Evolutionary conservation across 2,797 vertebrate genomes (phyloP).

Genomic region (Nasua narica): DNA sequence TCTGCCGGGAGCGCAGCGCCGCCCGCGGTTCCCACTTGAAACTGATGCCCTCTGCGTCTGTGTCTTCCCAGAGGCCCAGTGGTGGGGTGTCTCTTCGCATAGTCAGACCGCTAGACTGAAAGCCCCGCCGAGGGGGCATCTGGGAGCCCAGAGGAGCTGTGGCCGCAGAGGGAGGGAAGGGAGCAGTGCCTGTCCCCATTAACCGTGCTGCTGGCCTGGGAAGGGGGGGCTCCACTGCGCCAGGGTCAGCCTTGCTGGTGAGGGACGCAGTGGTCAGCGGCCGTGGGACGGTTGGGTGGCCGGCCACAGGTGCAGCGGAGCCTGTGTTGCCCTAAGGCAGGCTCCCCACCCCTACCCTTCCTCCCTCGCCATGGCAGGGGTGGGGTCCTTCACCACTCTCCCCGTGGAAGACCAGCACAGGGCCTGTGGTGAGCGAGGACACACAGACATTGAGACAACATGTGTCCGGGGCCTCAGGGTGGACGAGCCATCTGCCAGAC

Average conservation of each 20-base stretch:
- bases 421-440: background rate
- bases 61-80: conserved; percentile 55
- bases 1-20: background rate
- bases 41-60: background rate
- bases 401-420: background rate
- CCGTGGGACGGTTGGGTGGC: background rate
- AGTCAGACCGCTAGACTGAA: background rate
- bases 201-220: fast-evolving
- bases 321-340: background rate
- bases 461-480: background rate
- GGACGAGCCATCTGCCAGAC: background rate
- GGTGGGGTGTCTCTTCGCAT: conserved; percentile 17
- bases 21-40: background rate
- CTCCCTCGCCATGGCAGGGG: background rate
- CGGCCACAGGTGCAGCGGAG: background rate
- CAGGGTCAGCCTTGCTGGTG: background rate
- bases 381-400: background rate
- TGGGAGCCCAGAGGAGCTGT: background rate
- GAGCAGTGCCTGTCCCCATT: background rate
- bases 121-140: fast-evolving
- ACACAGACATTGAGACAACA: background rate
- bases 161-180: background rate
- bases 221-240: fast-evolving
- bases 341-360: background rate
- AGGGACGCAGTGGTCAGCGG: background rate